A percentile compares a stretch with the other conserved stretches of the same genome.
These are phyloP conservation scores for Imbricaverruca yamaguchii DNA, from an alignment of 2,888 invertebrate species.

Conservation along the genomic window DNA sequence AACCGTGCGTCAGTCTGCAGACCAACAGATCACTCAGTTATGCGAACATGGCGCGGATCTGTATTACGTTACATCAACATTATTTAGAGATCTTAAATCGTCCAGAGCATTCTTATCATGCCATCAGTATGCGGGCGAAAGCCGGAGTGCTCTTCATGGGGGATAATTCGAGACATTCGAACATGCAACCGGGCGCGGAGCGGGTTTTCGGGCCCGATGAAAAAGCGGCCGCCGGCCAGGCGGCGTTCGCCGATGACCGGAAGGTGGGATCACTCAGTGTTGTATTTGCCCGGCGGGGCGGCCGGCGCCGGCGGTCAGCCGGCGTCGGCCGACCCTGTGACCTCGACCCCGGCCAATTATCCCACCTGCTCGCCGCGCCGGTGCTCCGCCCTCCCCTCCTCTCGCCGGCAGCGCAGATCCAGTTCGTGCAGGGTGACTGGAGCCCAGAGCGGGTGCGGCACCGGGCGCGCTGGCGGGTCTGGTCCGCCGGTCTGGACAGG, in stretches of 20 bases:
- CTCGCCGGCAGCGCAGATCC: no score
- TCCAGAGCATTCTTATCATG: not conserved
- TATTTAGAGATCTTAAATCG: not conserved
- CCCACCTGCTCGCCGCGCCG: not conserved
- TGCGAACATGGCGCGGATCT: not conserved
- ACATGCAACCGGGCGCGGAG: not conserved
- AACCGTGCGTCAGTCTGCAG: no score
- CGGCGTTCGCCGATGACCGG: not conserved
- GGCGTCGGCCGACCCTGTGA: not conserved
- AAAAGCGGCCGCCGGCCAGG: not conserved
- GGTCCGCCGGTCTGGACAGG: no score
- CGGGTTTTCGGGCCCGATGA: not conserved
- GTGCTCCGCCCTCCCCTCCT: no score
- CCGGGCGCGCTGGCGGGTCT: no score
- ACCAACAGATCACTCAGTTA: no score
- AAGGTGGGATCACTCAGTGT: not conserved
- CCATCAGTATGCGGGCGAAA: conserved; percentile 1
- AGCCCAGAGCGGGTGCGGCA: no score
- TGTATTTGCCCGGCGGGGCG: not conserved
- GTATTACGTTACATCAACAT: not conserved
- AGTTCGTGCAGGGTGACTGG: no score
- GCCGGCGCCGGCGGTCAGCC: no score
- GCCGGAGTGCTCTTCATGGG: not conserved
- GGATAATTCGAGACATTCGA: not conserved
- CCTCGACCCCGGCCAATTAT: not conserved